Conservation (phyloP, 2,113 vertebrate genomes). For the Meleagris gallopavo region DNA sequence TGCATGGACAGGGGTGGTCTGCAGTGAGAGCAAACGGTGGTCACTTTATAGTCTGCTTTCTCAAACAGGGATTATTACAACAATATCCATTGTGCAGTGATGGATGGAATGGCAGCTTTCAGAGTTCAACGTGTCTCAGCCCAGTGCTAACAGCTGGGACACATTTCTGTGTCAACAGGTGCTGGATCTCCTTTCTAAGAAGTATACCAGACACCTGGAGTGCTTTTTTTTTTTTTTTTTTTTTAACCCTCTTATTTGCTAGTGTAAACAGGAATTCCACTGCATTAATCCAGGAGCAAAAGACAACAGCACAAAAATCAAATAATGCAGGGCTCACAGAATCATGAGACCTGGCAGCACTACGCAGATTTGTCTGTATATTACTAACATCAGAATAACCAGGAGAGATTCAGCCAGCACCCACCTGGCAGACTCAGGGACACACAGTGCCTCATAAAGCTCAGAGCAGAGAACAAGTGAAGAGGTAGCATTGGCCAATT, state of each 20-base stretch:
- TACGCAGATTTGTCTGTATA: background rate
- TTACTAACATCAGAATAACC: background rate
- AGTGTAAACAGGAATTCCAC: background rate
- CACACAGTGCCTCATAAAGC: background rate
- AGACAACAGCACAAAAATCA: background rate
- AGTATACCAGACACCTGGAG: background rate
- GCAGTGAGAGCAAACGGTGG: background rate
- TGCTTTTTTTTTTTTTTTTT: background rate
- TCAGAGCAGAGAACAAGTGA: background rate
- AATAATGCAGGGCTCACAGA: background rate
- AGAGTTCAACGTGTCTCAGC: fast-evolving
- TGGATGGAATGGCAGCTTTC: background rate
- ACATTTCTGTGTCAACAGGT: background rate
- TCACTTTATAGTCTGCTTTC: background rate
- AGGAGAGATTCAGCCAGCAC: background rate
- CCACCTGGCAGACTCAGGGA: background rate
- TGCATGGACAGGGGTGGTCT: background rate
- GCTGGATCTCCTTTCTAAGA: background rate
- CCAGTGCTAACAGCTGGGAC: background rate
- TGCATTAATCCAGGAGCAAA: background rate
- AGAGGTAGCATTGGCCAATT: background rate
- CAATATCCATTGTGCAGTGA: background rate
- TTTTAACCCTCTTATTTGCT: background rate
- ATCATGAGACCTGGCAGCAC: background rate
- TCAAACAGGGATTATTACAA: background rate